phyloP scores from a whole-genome alignment of 2,113 vertebrate genomes.

The Anguilla rostrata region DNA sequence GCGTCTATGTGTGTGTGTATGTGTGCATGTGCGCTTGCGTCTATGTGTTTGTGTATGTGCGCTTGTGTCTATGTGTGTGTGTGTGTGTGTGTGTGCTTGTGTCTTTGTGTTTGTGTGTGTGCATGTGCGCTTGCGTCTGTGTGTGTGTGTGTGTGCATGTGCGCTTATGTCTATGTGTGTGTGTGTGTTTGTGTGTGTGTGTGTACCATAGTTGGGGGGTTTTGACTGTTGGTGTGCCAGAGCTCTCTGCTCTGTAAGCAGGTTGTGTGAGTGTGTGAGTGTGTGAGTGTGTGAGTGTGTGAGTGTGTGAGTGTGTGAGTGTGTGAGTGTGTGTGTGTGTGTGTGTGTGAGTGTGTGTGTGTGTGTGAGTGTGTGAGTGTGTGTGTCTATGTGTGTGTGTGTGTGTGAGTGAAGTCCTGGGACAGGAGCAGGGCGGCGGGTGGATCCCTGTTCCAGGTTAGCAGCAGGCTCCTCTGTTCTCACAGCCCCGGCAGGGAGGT shows the following conservation, averaged over 20 bases:
- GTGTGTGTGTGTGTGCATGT: constrained; percentile 11
- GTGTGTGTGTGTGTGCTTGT: background rate
- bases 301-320: background rate
- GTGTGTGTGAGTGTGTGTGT: background rate
- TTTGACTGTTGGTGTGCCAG: background rate
- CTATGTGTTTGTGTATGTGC: too few relatives aligned
- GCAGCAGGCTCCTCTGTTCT: background rate
- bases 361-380: constrained; percentile 3
- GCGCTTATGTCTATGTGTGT: too few relatives aligned
- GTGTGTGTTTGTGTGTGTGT: background rate
- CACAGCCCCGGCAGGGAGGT: background rate
- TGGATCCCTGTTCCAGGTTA: background rate
- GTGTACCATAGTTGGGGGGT: background rate
- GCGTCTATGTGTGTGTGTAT: too few relatives aligned
- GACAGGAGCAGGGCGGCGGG: background rate
- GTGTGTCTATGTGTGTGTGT: background rate
- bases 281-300: background rate
- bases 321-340: background rate
- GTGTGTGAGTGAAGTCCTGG: constrained; percentile 1
- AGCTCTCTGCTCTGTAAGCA: background rate
- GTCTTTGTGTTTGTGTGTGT: background rate
- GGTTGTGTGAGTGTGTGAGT: background rate
- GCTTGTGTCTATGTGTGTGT: too few relatives aligned
- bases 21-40: too few relatives aligned
- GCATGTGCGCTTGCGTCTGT: constrained; percentile 3